Base-by-base conservation (phyloP, 2,113 vertebrate genomes). In the Fulmarus glacialis region DNA sequence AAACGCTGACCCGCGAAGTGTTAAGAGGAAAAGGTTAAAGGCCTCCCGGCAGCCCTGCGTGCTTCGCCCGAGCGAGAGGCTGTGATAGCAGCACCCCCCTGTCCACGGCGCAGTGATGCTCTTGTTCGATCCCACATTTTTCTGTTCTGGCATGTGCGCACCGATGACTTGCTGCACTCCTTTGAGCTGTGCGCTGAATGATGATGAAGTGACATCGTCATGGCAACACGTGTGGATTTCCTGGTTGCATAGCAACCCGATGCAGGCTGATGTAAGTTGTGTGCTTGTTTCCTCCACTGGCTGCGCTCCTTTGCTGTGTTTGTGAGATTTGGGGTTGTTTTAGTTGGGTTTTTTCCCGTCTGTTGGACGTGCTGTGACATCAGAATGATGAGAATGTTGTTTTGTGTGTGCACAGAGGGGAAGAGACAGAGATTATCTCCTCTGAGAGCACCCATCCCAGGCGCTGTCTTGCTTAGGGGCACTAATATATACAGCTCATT, bases 161-260 rank as follows among this genome's bases (percentile, higher is more conserved):
- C 50, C 30, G 26, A 52, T 11, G 71, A 20, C 89, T 43, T 52
- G 52, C 92, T 82, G 70, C 67, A 1, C 88, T 90, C 59, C 21
- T 52, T 55, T 22, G 56, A 58, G 47, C 90, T 70, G 96, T 96
- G 96, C 84, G 8, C 96, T 48, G 97, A 98, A 98, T 98, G 98
- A 97, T 82, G 98, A 98, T 99, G 98, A 98, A 98, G 98, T 96
- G 97, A 97, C 93, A 98, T 99, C 95, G 90, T 98, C 98, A 98
- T 99, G 98, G 99, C 98, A 99, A 99, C 99, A 92, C 80, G 92
- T 98, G 98, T 98, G 98, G 98, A 98, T 98, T 97, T 97, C 96
- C 92, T 81, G 95, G 98, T 99, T 95, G 98, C 99, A 45, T 98
- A 97, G 99, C 95, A 98, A 99, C 98, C 24, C 30, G 88, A 97